Evolutionary conservation across 2,113 vertebrate species (phyloP).

Genomic region (Ia io): DNA sequence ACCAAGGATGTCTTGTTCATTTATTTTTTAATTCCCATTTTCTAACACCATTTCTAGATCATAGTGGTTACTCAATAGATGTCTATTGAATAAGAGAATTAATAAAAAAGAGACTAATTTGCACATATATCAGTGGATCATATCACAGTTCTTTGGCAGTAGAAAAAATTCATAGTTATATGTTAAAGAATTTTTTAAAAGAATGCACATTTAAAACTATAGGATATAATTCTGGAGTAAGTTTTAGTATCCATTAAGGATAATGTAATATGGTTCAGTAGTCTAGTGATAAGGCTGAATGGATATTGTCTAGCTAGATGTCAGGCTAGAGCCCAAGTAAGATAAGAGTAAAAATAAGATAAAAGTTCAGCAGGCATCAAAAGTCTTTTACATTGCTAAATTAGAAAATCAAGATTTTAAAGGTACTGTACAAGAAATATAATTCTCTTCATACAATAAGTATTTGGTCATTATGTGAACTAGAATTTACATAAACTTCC

Average conservation of each 20-base stretch:
- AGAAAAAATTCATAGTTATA: background rate
- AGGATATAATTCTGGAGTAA: background rate
- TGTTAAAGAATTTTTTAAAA: background rate
- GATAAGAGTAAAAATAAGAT: background rate
- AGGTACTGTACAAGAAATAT: background rate
- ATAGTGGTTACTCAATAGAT: background rate
- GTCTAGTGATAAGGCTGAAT: background rate
- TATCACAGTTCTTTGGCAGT: background rate
- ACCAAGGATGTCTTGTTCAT: background rate
- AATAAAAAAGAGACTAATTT: background rate
- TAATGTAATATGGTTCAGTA: background rate
- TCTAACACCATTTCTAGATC: background rate
- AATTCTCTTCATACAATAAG: background rate
- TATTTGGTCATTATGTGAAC: background rate
- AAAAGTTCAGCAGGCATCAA: background rate
- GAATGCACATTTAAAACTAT: slow-evolving; percentile 9
- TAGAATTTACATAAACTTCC: background rate
- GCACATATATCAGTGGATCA: background rate
- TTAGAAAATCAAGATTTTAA: background rate
- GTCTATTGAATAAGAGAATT: background rate
- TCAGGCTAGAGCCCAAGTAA: background rate
- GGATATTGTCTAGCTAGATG: background rate
- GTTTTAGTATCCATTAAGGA: background rate
- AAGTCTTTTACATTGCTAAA: background rate
- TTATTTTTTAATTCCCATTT: background rate